Conservation (phyloP, 1,140 invertebrate genomes). For the Anoplophora glabripennis region DNA sequence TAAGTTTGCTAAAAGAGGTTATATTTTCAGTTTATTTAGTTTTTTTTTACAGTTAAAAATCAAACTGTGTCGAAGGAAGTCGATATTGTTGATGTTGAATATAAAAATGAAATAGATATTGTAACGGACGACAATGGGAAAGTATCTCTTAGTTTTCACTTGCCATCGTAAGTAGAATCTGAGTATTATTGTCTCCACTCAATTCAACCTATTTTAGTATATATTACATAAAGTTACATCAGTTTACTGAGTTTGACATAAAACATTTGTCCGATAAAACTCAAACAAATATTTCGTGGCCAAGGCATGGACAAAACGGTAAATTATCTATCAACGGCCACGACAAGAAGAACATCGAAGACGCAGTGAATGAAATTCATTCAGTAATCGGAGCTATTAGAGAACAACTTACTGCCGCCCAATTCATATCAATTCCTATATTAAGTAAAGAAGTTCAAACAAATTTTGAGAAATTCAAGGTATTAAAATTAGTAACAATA, state of each 20-base stretch:
- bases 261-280: conserved; percentile 47
- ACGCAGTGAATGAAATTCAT: conserved; percentile 65
- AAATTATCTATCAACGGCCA: conserved; percentile 56
- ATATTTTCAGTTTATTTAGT: too few relatives aligned
- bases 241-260: conserved; percentile 11
- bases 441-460: conserved; percentile 55
- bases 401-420: conserved; percentile 61
- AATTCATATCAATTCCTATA: conserved; percentile 78
- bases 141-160: conserved; percentile 31
- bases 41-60: not conserved
- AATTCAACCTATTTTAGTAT: conserved; percentile 12
- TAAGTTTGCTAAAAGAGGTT: too few relatives aligned
- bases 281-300: conserved; percentile 64
- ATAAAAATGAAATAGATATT: conserved; percentile 12
- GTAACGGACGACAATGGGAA: conserved; percentile 22
- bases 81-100: not conserved
- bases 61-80: not conserved
- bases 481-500: conserved; percentile 32
- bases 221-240: conserved; percentile 28
- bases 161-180: conserved; percentile 28
- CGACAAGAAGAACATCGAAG: conserved; percentile 56
- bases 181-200: not conserved
- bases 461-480: conserved; percentile 62
- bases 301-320: conserved; percentile 48
- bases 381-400: conserved; percentile 63